Evolutionary conservation across 1,140 invertebrate genomes (phyloP).

Genomic region (Leptinotarsa texana): DNA sequence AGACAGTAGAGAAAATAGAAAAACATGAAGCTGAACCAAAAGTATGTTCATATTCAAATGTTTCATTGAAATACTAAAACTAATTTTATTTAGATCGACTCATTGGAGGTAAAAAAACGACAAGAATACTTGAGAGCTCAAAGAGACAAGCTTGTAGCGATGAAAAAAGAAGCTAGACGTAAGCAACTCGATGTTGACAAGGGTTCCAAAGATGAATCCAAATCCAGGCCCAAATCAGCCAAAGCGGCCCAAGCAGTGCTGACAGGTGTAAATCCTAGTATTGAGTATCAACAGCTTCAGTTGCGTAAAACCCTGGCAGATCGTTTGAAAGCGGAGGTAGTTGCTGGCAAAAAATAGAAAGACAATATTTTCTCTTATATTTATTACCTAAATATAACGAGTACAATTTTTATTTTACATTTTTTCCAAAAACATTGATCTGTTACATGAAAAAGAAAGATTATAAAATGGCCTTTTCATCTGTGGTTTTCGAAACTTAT

Average conservation of each 20-base stretch:
- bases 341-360: conserved; percentile 36
- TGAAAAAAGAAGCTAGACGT: conserved; percentile 85
- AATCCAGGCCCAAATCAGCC: conserved; percentile 69
- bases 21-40: background rate
- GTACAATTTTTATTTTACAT: conserved; percentile 55
- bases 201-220: conserved; percentile 42
- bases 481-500: conserved; percentile 38
- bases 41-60: background rate
- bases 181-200: conserved; percentile 69
- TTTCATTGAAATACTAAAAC: background rate
- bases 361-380: conserved; percentile 46
- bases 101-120: conserved; percentile 75
- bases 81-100: conserved; percentile 52
- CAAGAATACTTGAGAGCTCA: conserved; percentile 85
- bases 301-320: conserved; percentile 81
- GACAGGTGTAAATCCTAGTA: conserved; percentile 53
- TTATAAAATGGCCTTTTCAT: conserved; percentile 42
- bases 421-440: conserved; percentile 50
- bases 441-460: conserved; percentile 45
- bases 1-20: background rate
- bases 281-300: conserved; percentile 68
- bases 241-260: conserved; percentile 68
- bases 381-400: conserved; percentile 57
- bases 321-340: conserved; percentile 80
- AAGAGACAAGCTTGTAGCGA: conserved; percentile 83